A percentile compares a stretch with the other conserved stretches of the same genome.
Evolutionary conservation across 2,888 invertebrate species (phyloP).

Genomic region (Hyalella azteca): DNA sequence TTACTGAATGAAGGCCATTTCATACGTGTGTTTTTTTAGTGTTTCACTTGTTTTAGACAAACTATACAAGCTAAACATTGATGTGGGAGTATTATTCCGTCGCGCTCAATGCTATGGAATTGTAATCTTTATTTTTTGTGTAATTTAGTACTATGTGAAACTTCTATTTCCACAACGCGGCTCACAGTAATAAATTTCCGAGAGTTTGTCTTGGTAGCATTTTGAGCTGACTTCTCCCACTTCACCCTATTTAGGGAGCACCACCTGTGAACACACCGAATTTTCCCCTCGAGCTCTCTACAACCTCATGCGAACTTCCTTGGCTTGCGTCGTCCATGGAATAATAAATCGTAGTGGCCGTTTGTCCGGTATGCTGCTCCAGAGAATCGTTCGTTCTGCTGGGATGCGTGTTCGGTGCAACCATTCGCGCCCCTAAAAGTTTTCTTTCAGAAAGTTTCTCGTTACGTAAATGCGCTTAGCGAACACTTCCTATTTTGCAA

Average conservation of each 20-base stretch:
- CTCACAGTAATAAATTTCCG: not conserved
- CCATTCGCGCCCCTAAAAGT: not conserved
- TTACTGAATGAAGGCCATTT: no score
- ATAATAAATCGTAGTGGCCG: conserved; percentile 33
- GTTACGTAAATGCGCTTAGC: not conserved
- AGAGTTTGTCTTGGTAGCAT: not conserved
- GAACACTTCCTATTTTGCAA: not conserved
- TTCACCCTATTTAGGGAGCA: conserved; percentile 4
- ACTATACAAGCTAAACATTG: no score
- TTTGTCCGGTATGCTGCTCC: conserved; percentile 11
- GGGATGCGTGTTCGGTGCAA: not conserved
- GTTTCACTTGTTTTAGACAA: no score
- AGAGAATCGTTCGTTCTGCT: not conserved
- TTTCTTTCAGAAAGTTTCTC: conserved; percentile 3
- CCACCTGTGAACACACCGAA: conserved; percentile 26
- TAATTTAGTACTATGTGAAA: no score
- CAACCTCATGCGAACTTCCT: conserved; percentile 23
- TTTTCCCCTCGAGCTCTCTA: not conserved
- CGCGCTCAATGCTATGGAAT: no score
- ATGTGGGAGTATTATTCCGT: no score
- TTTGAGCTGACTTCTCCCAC: not conserved
- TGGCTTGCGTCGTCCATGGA: not conserved
- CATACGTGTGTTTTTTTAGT: no score
- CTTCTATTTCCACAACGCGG: no score
- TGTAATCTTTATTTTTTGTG: no score